A percentile compares a stretch with the other conserved stretches of the same genome.
phyloP scores from a whole-genome alignment of 2,797 vertebrate species.

The Catharus ustulatus region DNA sequence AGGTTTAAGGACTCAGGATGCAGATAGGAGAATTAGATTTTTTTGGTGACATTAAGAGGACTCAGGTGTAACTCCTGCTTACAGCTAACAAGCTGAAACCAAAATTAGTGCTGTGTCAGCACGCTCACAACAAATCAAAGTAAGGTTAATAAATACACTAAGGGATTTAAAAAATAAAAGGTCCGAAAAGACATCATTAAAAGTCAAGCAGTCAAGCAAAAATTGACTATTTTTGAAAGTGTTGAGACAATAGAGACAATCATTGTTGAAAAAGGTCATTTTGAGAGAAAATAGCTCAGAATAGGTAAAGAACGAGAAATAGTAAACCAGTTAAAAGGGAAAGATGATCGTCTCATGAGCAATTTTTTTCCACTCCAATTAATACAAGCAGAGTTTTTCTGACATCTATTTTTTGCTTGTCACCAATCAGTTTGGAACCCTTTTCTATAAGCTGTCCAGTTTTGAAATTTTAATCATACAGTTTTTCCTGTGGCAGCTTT shows the following conservation, averaged over 20 bases:
- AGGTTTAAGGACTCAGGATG: background rate
- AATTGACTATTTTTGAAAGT: background rate
- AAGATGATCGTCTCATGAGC: fast-evolving
- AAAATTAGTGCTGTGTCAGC: background rate
- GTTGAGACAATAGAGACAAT: background rate
- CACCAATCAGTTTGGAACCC: background rate
- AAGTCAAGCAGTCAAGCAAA: background rate
- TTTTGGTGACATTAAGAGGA: background rate
- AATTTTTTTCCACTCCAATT: slow-evolving; percentile 12
- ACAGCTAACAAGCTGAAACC: background rate
- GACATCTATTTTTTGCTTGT: background rate
- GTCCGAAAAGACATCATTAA: background rate
- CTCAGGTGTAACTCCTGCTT: background rate
- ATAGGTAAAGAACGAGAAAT: background rate
- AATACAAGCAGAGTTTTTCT: background rate
- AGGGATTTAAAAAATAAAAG: background rate
- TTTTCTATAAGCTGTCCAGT: background rate
- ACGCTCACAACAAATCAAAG: background rate
- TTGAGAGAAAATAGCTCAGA: background rate
- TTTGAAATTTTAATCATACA: background rate
- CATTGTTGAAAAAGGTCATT: background rate
- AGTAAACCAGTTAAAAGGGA: background rate
- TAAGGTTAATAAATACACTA: background rate
- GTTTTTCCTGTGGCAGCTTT: background rate
- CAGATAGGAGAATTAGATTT: background rate